Evolutionary conservation across 1,140 invertebrate genomes (phyloP).

Genomic region (Ceratina australensis): DNA sequence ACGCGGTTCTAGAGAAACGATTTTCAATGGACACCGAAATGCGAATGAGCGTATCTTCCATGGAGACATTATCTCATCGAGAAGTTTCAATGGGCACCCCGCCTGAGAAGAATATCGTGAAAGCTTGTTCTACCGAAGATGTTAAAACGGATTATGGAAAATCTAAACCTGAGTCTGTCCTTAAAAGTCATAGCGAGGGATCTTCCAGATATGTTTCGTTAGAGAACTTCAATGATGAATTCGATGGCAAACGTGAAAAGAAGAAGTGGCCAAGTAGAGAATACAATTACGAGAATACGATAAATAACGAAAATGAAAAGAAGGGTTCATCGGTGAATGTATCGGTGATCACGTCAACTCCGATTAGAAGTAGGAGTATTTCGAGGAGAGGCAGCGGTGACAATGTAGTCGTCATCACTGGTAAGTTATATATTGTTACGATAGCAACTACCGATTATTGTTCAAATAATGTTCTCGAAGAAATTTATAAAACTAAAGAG

Average conservation of each 20-base stretch:
- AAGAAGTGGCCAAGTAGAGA: slow-evolving; percentile 44
- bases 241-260: slow-evolving; percentile 39
- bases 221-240: slow-evolving; percentile 69
- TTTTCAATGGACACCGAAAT: slow-evolving; percentile 70
- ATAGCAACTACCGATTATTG: background rate
- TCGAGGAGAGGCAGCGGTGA: slow-evolving; percentile 70
- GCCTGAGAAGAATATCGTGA: slow-evolving; percentile 62
- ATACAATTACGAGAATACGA: slow-evolving; percentile 59
- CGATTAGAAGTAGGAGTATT: slow-evolving; percentile 70
- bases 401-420: slow-evolving; percentile 76
- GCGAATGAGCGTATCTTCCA: slow-evolving; percentile 52
- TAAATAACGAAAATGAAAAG: slow-evolving; percentile 45
- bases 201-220: slow-evolving; percentile 74
- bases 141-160: slow-evolving; percentile 67
- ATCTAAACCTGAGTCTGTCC: slow-evolving; percentile 55
- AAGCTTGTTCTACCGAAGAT: slow-evolving; percentile 72
- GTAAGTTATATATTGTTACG: slow-evolving; percentile 52
- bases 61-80: slow-evolving; percentile 53
- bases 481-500: background rate
- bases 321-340: slow-evolving; percentile 70
- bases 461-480: background rate
- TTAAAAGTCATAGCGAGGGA: slow-evolving; percentile 71
- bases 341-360: slow-evolving; percentile 77
- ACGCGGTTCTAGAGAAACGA: slow-evolving; percentile 76
- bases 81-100: slow-evolving; percentile 41